Evolutionary conservation across 2,113 vertebrate genomes (phyloP).

Genomic region (Neogale vison): DNA sequence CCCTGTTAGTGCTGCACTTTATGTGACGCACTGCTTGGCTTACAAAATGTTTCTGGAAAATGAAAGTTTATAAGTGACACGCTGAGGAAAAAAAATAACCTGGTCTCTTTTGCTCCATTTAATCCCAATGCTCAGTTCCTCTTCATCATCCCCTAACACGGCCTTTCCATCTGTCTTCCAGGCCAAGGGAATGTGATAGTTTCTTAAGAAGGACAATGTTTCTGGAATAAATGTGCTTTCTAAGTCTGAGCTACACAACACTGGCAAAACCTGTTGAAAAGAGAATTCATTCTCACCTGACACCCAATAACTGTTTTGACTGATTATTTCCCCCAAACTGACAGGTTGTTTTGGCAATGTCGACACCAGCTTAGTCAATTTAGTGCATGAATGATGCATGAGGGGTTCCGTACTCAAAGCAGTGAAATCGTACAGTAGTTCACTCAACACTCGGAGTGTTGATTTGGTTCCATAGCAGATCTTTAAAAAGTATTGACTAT

Average conservation of each 20-base stretch:
- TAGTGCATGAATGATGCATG: constrained; percentile 38
- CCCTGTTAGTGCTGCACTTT: neutral
- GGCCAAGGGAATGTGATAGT: neutral
- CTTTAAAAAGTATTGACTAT: neutral
- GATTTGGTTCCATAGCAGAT: neutral
- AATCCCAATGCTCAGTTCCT: neutral
- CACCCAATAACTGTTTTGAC: constrained; percentile 69
- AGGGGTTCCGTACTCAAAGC: neutral
- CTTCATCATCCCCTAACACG: neutral
- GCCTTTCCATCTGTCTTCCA: neutral
- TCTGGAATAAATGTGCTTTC: neutral
- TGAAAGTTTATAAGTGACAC: neutral
- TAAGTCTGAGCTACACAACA: neutral
- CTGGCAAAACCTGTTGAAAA: constrained; percentile 46
- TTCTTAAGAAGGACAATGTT: neutral
- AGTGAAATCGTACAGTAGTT: neutral
- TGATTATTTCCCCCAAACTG: constrained; percentile 68
- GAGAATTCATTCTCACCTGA: constrained; percentile 55
- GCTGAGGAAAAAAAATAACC: neutral
- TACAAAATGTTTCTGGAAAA: neutral
- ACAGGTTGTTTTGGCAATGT: constrained; percentile 64
- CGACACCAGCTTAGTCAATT: constrained; percentile 25
- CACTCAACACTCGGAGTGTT: neutral
- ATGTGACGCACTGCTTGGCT: neutral
- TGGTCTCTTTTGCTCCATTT: neutral